These are phyloP conservation scores for Microplitis manilae DNA, from an alignment of 2,888 invertebrate genomes.

Conservation along the genomic window DNA sequence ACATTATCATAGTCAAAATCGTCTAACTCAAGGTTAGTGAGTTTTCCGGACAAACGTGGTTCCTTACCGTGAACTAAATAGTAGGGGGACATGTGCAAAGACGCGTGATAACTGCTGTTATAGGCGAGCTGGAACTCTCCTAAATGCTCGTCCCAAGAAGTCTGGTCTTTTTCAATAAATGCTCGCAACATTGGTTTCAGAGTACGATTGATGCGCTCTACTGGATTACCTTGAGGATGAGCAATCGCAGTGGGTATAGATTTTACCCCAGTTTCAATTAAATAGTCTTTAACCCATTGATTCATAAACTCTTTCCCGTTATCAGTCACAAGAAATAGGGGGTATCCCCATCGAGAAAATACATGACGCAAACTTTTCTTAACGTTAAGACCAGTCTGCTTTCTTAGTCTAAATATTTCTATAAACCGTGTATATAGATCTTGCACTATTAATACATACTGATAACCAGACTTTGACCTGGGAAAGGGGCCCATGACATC, in stretches of 20 bases:
- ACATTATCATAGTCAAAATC: too few species aligned
- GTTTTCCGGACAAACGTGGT: too few species aligned
- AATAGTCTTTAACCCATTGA: background rate
- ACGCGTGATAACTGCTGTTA: too few species aligned
- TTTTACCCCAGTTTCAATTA: too few species aligned
- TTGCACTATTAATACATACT: background rate
- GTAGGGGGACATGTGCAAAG: too few species aligned
- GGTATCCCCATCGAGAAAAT: background rate
- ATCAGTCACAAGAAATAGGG: background rate
- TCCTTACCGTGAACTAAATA: too few species aligned
- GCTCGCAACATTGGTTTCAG: conserved; percentile 35
- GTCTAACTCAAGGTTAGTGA: too few species aligned
- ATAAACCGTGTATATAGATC: background rate
- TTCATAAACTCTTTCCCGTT: background rate
- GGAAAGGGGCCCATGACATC: too few species aligned
- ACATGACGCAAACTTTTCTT: background rate
- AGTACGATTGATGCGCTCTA: conserved; percentile 41
- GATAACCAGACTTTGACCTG: background rate
- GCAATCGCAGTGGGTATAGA: background rate
- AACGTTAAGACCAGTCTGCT: background rate
- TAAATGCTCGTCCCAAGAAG: conserved; percentile 42
- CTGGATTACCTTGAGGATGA: conserved; percentile 45
- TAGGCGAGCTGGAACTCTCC: background rate
- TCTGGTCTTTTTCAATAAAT: conserved; percentile 37
- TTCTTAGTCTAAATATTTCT: background rate